These are phyloP conservation scores for Fragum sueziense DNA, from an alignment of 2,888 invertebrate species.

Conservation along the genomic window DNA sequence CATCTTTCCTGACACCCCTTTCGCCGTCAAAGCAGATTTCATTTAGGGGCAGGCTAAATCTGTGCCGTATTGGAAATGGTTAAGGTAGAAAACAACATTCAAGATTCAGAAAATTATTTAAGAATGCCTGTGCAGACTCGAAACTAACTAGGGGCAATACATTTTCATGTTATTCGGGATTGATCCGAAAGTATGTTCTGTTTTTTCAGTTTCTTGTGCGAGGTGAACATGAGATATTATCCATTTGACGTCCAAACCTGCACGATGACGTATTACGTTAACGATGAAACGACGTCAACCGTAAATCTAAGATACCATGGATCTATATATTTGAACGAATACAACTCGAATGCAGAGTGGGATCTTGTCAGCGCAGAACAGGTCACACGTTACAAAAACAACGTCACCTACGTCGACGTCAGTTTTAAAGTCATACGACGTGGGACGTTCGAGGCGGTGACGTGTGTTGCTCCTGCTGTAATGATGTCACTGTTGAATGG, in stretches of 20 bases:
- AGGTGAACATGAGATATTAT: slow-evolving; percentile 19
- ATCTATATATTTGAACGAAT: not conserved
- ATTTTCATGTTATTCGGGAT: too few relatives aligned
- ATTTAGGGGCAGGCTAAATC: too few relatives aligned
- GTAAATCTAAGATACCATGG: not conserved
- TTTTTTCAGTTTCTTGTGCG: slow-evolving; percentile 21
- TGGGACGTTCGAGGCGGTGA: slow-evolving; percentile 13
- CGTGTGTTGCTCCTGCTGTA: not conserved
- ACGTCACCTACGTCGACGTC: not conserved
- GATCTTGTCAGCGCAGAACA: not conserved
- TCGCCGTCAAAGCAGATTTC: too few relatives aligned
- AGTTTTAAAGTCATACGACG: slow-evolving; percentile 1
- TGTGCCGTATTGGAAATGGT: too few relatives aligned
- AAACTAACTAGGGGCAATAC: too few relatives aligned
- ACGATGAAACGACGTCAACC: slow-evolving; percentile 1
- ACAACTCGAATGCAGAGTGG: slow-evolving; percentile 28
- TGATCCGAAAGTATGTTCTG: too few relatives aligned
- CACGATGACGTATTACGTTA: slow-evolving; percentile 20
- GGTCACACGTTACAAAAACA: not conserved
- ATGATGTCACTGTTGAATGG: not conserved
- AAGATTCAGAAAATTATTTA: too few relatives aligned
- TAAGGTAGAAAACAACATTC: too few relatives aligned
- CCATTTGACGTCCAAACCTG: slow-evolving; percentile 24
- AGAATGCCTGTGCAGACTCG: too few relatives aligned
- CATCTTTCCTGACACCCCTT: too few relatives aligned